Percentiles rank a stretch among this genome's conserved stretches.
Evolutionary conservation across 2,888 invertebrate genomes (phyloP).

Genomic region (Operophtera brumata): DNA sequence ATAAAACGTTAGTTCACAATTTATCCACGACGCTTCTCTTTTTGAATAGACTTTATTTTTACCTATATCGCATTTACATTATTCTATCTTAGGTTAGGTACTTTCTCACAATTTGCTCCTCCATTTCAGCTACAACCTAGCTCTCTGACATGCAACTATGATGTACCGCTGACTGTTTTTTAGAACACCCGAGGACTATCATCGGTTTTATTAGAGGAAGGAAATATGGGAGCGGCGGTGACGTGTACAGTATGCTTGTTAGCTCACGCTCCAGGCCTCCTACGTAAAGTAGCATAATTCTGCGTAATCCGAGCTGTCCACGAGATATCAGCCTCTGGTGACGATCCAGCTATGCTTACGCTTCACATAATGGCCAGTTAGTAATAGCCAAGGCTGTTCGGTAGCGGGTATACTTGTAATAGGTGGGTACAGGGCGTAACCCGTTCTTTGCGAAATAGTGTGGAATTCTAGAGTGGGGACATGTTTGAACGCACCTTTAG

Average conservation of each 20-base stretch:
- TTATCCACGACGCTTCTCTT: too few species aligned
- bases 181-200: constrained; percentile 61
- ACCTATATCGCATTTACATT: too few species aligned
- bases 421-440: constrained; percentile 68
- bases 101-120: neutral
- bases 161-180: constrained; percentile 63
- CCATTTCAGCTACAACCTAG: constrained; percentile 30
- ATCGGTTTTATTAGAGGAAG: constrained; percentile 65
- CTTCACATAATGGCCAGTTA: constrained; percentile 58
- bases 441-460: constrained; percentile 62
- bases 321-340: constrained; percentile 69
- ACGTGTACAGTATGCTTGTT: constrained; percentile 62
- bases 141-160: constrained; percentile 34
- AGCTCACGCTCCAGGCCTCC: constrained; percentile 55
- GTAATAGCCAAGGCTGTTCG: constrained; percentile 74
- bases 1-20: too few species aligned
- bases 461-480: constrained; percentile 68
- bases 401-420: constrained; percentile 66
- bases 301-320: constrained; percentile 71
- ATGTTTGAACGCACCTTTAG: constrained; percentile 58
- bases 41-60: too few species aligned
- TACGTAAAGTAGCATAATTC: constrained; percentile 68
- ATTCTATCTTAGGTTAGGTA: too few species aligned
- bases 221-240: constrained; percentile 63
- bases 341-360: constrained; percentile 58